A percentile compares a stretch with the other conserved stretches of the same genome.
These are phyloP conservation scores for Ridgeia piscesae DNA, from an alignment of 1,140 invertebrate genomes.

Conservation along the genomic window DNA sequence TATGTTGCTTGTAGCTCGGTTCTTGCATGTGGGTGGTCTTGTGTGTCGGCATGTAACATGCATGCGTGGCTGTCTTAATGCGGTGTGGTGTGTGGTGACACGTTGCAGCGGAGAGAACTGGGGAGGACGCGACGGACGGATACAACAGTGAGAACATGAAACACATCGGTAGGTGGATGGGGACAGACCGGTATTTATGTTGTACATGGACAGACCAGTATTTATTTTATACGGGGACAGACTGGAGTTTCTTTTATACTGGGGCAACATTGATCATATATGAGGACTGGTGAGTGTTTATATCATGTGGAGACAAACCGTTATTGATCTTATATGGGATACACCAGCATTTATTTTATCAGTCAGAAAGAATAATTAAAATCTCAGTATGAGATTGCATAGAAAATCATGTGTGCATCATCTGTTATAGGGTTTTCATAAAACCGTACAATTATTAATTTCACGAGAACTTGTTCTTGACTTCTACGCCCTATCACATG, in stretches of 20 bases:
- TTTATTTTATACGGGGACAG: background rate
- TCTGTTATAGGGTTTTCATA: too few species aligned
- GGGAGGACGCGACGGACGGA: conserved; percentile 39
- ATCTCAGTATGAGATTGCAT: background rate
- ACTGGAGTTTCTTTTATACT: too few species aligned
- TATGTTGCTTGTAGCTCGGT: background rate
- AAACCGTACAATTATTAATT: background rate
- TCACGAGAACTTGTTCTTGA: background rate
- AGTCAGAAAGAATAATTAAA: background rate
- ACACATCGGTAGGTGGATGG: conserved; percentile 37
- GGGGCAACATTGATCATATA: too few species aligned
- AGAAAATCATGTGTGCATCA: background rate
- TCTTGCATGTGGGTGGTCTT: background rate
- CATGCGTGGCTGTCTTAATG: background rate
- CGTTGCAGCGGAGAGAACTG: background rate
- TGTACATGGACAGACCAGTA: background rate
- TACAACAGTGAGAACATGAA: conserved; percentile 48
- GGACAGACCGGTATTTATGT: background rate
- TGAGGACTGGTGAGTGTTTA: background rate
- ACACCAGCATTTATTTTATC: background rate
- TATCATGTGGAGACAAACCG: background rate
- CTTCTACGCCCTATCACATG: too few species aligned
- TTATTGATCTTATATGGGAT: background rate
- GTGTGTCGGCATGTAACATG: background rate
- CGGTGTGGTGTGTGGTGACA: background rate